Conservation (phyloP, 1,140 invertebrate genomes). For the Agraylea sexmaculata region DNA sequence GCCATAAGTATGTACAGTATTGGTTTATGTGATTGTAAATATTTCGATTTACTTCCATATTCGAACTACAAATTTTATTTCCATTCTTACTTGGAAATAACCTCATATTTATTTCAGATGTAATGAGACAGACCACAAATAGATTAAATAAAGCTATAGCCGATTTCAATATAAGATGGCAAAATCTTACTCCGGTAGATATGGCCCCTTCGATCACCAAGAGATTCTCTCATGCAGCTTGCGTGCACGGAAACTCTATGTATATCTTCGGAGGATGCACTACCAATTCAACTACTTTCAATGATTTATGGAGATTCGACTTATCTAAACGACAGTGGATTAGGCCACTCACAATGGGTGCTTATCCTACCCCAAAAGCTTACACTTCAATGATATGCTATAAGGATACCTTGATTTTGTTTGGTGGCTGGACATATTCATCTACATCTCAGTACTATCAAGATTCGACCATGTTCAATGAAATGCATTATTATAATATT, state of each 20-base stretch:
- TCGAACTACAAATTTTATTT: conserved; percentile 8
- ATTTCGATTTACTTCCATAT: background rate
- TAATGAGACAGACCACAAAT: conserved; percentile 52
- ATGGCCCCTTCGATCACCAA: conserved; percentile 65
- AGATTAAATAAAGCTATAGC: conserved; percentile 56
- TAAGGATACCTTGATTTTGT: conserved; percentile 73
- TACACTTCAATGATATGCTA: conserved; percentile 83
- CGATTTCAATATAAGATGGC: conserved; percentile 58
- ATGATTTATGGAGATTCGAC: conserved; percentile 93
- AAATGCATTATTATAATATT: conserved; percentile 84
- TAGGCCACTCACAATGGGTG: conserved; percentile 67
- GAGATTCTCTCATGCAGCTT: conserved; percentile 85
- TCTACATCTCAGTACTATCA: conserved; percentile 84
- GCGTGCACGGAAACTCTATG: conserved; percentile 72
- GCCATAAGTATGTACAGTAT: conserved; percentile 56
- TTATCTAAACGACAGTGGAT: conserved; percentile 74
- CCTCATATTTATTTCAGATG: conserved; percentile 46
- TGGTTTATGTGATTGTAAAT: background rate
- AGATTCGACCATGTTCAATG: conserved; percentile 79
- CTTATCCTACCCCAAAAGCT: conserved; percentile 92
- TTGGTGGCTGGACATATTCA: conserved; percentile 93
- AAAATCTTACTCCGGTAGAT: conserved; percentile 40
- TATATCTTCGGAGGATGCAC: conserved; percentile 95
- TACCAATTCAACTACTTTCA: conserved; percentile 88
- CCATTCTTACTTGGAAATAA: background rate